Base-by-base conservation (phyloP, 2,888 invertebrate species). In the Parnassius smintheus region DNA sequence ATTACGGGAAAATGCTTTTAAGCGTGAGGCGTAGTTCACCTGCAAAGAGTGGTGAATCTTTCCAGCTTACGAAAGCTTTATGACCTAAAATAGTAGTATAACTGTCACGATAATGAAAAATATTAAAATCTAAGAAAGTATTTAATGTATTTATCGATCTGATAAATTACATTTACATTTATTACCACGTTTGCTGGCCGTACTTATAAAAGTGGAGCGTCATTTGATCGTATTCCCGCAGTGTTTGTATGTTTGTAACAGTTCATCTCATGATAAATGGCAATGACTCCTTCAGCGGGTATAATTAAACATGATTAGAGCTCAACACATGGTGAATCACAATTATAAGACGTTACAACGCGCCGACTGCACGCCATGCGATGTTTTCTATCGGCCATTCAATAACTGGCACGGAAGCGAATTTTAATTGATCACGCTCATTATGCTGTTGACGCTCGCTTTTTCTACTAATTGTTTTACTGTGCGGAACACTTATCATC, bases 231-330 rank as follows among this genome's bases (percentile, higher is more conserved):
- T 85, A 82, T 81, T 82, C 83, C 81, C 81, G 77, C 70, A 68
- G 74, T 74, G 74, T 87, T 85, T 83, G 74, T 83, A 78, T 80
- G 78, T 83, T 76, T 83, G 88, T 88, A 91, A 90, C 91, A 87
- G 91, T 91, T 90, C 84, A 86, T 91, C 86, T 88, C 91, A 91
- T 91, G 91, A 86, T 87, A 83, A 87, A 83, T 83, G 73, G 86
- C 91, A 91, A 90, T 91, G 91, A 90, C 84, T 89, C 81, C 84
- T 81, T 82, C 83, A 80, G 77, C 75, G 62, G 68, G 83, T 85
- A 80, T 91, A 90, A 91, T 91, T 91, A 91, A 87, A 87, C 82
- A 85, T 87, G 89, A 90, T 91, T 90, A 88, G 83, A 85, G 86
- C 86, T 88, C 86, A 88, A 85, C 89, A 90, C 89, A 88, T 89